phyloP scores from a whole-genome alignment of 2,113 vertebrate species.

The Oncorhynchus clarkii region DNA sequence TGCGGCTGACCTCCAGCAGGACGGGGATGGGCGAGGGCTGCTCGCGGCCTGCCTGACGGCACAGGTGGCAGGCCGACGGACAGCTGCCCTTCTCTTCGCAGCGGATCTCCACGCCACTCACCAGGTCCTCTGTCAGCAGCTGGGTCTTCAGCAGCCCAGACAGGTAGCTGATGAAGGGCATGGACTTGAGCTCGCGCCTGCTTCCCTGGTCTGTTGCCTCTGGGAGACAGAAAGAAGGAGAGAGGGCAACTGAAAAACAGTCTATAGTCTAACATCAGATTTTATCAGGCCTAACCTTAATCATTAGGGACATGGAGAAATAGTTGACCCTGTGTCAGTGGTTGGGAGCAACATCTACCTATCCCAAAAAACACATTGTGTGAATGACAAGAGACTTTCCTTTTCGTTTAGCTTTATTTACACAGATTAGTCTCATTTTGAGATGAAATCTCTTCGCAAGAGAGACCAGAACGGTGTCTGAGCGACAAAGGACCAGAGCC shows the following conservation, averaged over 20 bases:
- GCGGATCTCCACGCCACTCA: conserved; percentile 90
- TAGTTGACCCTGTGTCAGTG: too few relatives aligned
- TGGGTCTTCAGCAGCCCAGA: conserved; percentile 89
- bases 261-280: too few relatives aligned
- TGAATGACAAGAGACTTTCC: too few relatives aligned
- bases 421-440: neutral
- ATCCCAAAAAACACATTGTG: too few relatives aligned
- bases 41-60: conserved; percentile 83
- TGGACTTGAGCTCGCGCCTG: conserved; percentile 90
- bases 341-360: too few relatives aligned
- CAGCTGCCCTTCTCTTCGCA: conserved; percentile 95
- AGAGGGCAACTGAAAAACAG: neutral
- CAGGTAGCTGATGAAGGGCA: conserved; percentile 96
- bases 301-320: too few relatives aligned
- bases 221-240: conserved; percentile 44
- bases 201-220: conserved; percentile 92
- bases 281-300: too few relatives aligned
- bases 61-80: conserved; percentile 90
- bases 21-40: conserved; percentile 87
- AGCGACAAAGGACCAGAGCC: too few relatives aligned
- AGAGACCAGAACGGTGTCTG: neutral
- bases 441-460: neutral
- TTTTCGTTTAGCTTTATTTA: too few relatives aligned
- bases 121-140: conserved; percentile 90
- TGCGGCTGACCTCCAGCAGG: conserved; percentile 89